Evolutionary conservation across 2,113 vertebrate species (phyloP).

Genomic region (Pristiophorus japonicus): DNA sequence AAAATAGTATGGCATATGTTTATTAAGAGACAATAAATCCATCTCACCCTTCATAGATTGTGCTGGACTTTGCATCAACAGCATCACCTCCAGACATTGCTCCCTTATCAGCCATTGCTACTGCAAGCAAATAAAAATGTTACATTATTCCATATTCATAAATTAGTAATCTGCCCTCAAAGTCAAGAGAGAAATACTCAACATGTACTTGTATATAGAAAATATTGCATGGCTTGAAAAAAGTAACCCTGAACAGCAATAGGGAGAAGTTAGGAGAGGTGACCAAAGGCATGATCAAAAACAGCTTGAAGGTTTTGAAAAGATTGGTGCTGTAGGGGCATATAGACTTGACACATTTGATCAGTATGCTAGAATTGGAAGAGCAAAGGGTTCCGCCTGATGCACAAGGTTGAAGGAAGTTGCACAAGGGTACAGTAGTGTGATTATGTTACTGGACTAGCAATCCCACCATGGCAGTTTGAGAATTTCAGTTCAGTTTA

Average conservation of each 20-base stretch:
- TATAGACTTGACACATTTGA: not conserved
- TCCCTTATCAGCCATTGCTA: not conserved
- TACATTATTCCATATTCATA: not conserved
- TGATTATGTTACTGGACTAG: not conserved
- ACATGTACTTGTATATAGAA: not conserved
- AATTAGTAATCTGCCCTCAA: not conserved
- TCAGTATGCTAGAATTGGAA: not conserved
- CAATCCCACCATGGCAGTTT: not conserved
- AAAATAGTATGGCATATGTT: not conserved
- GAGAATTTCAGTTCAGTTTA: not conserved
- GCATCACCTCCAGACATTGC: conserved; percentile 11
- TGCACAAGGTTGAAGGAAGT: not conserved
- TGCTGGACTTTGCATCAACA: conserved; percentile 1
- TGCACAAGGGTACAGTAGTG: not conserved
- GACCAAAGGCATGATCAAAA: not conserved
- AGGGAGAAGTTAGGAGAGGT: not conserved
- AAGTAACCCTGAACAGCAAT: not conserved
- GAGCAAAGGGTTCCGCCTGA: not conserved
- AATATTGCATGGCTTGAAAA: not conserved
- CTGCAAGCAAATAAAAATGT: not conserved
- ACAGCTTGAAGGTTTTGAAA: not conserved
- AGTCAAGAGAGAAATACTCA: not conserved
- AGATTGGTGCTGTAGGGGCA: not conserved
- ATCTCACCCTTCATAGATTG: not conserved
- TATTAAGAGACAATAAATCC: not conserved